A percentile compares a stretch with the other conserved stretches of the same genome.
phyloP scores from a whole-genome alignment of 2,888 invertebrate species.

The Embidobia sp. region DNA sequence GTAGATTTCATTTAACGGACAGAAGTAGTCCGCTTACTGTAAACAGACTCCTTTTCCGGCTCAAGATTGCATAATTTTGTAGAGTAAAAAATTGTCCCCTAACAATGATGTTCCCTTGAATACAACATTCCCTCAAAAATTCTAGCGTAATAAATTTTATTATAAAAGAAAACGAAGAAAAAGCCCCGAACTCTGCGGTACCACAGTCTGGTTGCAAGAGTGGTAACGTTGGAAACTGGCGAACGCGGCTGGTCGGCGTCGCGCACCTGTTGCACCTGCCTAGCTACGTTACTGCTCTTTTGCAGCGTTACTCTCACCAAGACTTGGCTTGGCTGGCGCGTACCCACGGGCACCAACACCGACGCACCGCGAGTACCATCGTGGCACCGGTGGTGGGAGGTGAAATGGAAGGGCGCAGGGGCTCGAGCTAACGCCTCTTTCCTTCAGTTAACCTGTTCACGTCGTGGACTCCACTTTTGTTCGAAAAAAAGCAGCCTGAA shows the following conservation, averaged over 20 bases:
- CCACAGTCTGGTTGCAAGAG: too few relatives aligned
- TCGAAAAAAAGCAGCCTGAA: slow-evolving; percentile 56
- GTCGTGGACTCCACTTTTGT: slow-evolving; percentile 71
- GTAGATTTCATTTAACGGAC: too few relatives aligned
- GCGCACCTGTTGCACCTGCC: slow-evolving; percentile 57
- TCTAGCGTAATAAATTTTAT: too few relatives aligned
- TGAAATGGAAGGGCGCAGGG: slow-evolving; percentile 63
- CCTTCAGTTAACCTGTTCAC: slow-evolving; percentile 77
- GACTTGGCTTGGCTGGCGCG: background rate
- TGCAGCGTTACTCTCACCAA: slow-evolving; percentile 42
- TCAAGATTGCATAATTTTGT: too few relatives aligned
- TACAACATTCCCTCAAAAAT: too few relatives aligned
- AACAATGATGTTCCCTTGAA: too few relatives aligned
- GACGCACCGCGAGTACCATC: slow-evolving; percentile 15
- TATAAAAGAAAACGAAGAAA: too few relatives aligned
- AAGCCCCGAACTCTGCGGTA: too few relatives aligned
- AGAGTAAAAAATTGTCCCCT: too few relatives aligned
- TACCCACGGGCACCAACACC: slow-evolving; percentile 10
- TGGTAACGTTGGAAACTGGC: too few relatives aligned
- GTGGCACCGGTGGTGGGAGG: slow-evolving; percentile 53
- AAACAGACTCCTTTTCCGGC: too few relatives aligned
- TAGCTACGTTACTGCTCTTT: slow-evolving; percentile 59
- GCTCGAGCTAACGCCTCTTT: slow-evolving; percentile 62
- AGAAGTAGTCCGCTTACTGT: too few relatives aligned
- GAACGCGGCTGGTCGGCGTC: slow-evolving; percentile 14